Percentiles rank a stretch among this genome's conserved stretches.
Conservation (phyloP, 2,888 invertebrate species). For the Drosophila limbata region DNA sequence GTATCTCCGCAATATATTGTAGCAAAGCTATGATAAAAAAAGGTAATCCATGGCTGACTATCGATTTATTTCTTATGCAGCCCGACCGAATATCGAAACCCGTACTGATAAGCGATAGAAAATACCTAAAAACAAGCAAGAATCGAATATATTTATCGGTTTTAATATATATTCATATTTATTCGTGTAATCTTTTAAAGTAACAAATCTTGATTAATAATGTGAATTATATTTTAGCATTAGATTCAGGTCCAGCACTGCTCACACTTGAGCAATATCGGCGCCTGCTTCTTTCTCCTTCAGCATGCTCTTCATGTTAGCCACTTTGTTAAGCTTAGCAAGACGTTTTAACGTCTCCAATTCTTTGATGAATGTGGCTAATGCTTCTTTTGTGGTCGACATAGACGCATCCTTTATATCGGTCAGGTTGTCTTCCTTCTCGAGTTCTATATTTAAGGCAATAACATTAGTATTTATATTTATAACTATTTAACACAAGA, state of each 20-base stretch:
- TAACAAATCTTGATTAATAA: neutral
- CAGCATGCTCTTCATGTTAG: slow-evolving; percentile 69
- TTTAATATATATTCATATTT: neutral
- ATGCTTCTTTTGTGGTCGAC: slow-evolving; percentile 89
- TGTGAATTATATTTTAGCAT: neutral
- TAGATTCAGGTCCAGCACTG: neutral
- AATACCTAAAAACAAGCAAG: no score
- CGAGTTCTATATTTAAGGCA: slow-evolving; percentile 63
- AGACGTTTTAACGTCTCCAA: slow-evolving; percentile 89
- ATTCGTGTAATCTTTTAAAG: neutral
- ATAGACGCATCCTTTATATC: slow-evolving; percentile 87
- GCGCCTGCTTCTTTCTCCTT: slow-evolving; percentile 44
- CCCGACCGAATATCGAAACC: no score
- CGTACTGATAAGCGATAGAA: no score
- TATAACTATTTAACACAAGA: no score
- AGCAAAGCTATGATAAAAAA: no score
- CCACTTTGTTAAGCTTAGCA: slow-evolving; percentile 86
- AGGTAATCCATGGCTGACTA: no score
- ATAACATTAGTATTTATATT: neutral
- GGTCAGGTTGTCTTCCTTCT: slow-evolving; percentile 83
- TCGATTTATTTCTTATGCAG: no score
- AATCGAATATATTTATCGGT: no score
- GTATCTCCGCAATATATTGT: no score
- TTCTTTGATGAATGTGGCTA: slow-evolving; percentile 91
- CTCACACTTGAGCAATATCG: slow-evolving; percentile 28